These are phyloP conservation scores for Brachylomia viminalis DNA, from an alignment of 2,888 invertebrate genomes.

Conservation along the genomic window DNA sequence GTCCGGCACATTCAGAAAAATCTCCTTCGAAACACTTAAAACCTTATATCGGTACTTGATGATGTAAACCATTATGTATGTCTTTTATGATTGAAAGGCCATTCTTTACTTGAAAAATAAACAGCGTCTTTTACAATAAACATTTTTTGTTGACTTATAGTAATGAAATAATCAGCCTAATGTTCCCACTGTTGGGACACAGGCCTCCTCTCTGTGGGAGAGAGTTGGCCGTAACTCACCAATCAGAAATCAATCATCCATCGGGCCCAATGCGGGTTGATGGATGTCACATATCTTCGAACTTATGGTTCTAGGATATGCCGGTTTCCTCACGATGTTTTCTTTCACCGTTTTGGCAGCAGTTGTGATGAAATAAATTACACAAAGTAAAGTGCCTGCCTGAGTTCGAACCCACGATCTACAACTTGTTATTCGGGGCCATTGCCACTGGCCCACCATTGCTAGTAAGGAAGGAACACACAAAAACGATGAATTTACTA, in stretches of 20 bases:
- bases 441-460: too few relatives aligned
- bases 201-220: too few relatives aligned
- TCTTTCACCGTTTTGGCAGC: not conserved
- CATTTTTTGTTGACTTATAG: not conserved
- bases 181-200: not conserved
- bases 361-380: not conserved
- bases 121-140: not conserved
- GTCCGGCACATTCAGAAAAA: too few relatives aligned
- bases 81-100: not conserved
- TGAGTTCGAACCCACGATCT: too few relatives aligned
- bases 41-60: not conserved
- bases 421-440: too few relatives aligned
- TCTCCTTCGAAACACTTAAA: too few relatives aligned
- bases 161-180: too few relatives aligned
- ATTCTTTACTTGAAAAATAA: slow-evolving; percentile 2
- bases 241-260: too few relatives aligned
- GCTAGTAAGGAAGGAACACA: not conserved
- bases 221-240: too few relatives aligned
- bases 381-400: not conserved
- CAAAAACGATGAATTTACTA: not conserved
- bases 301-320: not conserved
- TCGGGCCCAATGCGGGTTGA: not conserved
- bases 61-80: not conserved
- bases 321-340: not conserved
- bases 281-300: not conserved